Evolutionary conservation across 2,888 invertebrate genomes (phyloP).

Genomic region (Dromius quadrimaculatus): DNA sequence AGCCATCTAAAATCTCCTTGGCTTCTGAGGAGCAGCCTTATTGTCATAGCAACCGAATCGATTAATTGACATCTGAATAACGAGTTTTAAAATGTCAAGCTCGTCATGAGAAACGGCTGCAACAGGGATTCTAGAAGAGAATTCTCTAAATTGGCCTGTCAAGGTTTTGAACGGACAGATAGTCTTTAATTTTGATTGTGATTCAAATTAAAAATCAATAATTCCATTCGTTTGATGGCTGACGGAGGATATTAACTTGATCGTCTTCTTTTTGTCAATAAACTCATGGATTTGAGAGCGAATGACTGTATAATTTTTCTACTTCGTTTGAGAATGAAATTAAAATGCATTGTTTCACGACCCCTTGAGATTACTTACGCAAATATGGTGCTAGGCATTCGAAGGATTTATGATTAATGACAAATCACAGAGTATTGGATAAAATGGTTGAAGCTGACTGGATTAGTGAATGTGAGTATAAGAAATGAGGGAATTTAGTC

Average conservation of each 20-base stretch:
- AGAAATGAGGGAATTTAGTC: too few species aligned
- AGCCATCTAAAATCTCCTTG: constrained; percentile 3
- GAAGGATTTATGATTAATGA: too few species aligned
- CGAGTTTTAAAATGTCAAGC: constrained; percentile 60
- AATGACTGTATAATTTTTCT: constrained; percentile 38
- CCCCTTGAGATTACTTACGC: constrained; percentile 9
- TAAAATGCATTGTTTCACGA: constrained; percentile 29
- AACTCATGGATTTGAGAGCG: constrained; percentile 9
- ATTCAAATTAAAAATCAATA: constrained; percentile 53
- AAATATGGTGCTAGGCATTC: too few species aligned
- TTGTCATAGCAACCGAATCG: constrained; percentile 55
- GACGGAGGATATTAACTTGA: constrained; percentile 44
- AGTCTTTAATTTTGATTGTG: constrained; percentile 53
- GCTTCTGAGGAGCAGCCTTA: constrained; percentile 33
- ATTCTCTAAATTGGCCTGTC: constrained; percentile 52
- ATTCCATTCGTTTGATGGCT: constrained; percentile 35
- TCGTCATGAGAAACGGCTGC: constrained; percentile 32
- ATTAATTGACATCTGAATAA: constrained; percentile 63
- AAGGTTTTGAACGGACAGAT: constrained; percentile 42
- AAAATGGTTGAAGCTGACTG: too few species aligned
- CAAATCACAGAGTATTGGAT: too few species aligned
- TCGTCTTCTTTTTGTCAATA: constrained; percentile 48
- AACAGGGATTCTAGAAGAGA: constrained; percentile 37
- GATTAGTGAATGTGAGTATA: too few species aligned
- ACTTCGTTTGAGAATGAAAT: constrained; percentile 32